phyloP scores from a whole-genome alignment of 2,113 vertebrate genomes.

The Danio rerio region DNA sequence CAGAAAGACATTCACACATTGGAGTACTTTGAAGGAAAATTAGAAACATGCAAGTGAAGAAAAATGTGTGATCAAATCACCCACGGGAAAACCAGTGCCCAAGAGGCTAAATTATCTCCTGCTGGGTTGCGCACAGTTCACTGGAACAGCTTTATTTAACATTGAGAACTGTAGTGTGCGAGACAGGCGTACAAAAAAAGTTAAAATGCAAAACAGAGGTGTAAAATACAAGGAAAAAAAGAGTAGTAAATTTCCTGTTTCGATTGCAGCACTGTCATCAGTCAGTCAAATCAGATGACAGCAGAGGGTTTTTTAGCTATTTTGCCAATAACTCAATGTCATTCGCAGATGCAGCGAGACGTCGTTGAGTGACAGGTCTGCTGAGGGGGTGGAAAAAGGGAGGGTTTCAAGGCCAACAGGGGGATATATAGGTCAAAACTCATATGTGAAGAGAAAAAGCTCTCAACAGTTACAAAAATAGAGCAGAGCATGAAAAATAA shows the following conservation, averaged over 20 bases:
- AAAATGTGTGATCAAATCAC: background rate
- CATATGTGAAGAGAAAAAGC: conserved; percentile 42
- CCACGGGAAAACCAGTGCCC: background rate
- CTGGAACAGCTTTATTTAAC: conserved; percentile 18
- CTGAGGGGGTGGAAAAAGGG: conserved; percentile 17
- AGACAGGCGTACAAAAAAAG: background rate
- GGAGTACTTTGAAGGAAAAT: background rate
- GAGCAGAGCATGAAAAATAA: conserved; percentile 56
- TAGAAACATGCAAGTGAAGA: conserved; percentile 10
- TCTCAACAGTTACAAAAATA: conserved; percentile 51
- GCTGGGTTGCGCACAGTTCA: conserved; percentile 11
- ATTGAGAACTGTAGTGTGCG: background rate
- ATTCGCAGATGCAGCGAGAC: conserved; percentile 6
- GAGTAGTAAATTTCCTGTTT: conserved; percentile 31
- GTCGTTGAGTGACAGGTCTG: conserved; percentile 15
- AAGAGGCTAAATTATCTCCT: conserved; percentile 24
- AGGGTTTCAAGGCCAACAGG: background rate
- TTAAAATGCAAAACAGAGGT: conserved; percentile 12
- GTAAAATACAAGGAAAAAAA: background rate
- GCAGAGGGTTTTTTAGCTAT: background rate
- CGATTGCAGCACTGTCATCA: background rate
- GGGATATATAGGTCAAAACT: conserved; percentile 55
- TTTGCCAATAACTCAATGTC: conserved; percentile 17
- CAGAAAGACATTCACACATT: conserved; percentile 16
- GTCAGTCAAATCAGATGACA: conserved; percentile 9